Evolutionary conservation across 2,113 vertebrate species (phyloP).

Genomic region (Prinia subflava): DNA sequence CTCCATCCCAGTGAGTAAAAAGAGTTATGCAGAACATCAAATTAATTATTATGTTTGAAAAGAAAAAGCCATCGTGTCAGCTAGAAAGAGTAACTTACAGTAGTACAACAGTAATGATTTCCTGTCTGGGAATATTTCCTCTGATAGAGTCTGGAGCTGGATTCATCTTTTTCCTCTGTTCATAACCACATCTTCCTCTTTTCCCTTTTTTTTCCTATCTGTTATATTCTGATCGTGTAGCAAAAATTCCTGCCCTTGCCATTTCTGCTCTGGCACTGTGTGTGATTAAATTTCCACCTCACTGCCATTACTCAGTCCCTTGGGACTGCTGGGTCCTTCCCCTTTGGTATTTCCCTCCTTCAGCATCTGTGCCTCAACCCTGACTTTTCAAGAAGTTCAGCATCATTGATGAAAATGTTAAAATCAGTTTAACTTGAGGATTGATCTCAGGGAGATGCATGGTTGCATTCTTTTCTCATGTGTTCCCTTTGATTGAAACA

Average conservation of each 20-base stretch:
- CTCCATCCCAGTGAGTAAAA: not conserved
- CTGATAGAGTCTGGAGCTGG: not conserved
- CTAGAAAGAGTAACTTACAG: not conserved
- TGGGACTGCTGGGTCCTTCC: not conserved
- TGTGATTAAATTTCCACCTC: not conserved
- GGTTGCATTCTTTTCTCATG: not conserved
- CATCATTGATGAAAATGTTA: not conserved
- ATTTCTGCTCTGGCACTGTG: not conserved
- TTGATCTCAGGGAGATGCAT: not conserved
- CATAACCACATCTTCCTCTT: slow-evolving; percentile 1
- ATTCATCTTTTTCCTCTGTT: not conserved
- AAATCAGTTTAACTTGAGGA: not conserved
- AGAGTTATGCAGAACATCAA: not conserved
- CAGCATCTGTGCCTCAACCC: not conserved
- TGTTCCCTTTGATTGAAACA: not conserved
- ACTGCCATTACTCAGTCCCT: not conserved
- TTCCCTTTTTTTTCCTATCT: not conserved
- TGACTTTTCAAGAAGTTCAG: not conserved
- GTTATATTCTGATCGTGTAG: not conserved
- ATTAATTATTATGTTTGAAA: not conserved
- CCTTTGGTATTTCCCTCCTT: not conserved
- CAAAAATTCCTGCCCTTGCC: not conserved
- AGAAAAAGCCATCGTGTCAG: not conserved
- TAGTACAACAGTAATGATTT: not conserved
- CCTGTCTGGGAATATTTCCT: not conserved